Percentiles rank a stretch among this genome's conserved stretches.
These are phyloP conservation scores for Gari tellinella DNA, from an alignment of 2,888 invertebrate species.

Conservation along the genomic window DNA sequence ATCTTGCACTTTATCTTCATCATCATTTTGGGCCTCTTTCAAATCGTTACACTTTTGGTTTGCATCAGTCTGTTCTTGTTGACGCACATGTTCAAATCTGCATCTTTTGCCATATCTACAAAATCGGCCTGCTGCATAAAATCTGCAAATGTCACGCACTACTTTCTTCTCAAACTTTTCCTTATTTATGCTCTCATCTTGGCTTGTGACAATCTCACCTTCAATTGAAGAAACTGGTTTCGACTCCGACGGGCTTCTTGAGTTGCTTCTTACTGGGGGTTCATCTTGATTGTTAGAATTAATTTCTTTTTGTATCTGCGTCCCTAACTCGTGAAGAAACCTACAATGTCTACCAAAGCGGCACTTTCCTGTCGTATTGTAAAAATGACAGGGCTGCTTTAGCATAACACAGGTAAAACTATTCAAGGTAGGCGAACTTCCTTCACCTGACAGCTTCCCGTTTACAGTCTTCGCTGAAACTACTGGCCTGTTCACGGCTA, in stretches of 20 bases:
- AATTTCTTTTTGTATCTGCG: background rate
- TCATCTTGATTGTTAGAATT: constrained; percentile 10
- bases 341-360: constrained; percentile 70
- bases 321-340: constrained; percentile 54
- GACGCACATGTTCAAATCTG: constrained; percentile 56
- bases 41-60: constrained; percentile 4
- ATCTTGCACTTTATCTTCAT: constrained; percentile 39
- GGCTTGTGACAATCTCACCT: background rate
- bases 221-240: background rate
- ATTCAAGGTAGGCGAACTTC: too few relatives aligned
- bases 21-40: constrained; percentile 6
- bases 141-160: constrained; percentile 46
- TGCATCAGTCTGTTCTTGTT: background rate
- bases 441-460: too few relatives aligned
- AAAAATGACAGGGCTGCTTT: constrained; percentile 64
- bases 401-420: constrained; percentile 47
- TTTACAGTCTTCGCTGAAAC: too few relatives aligned
- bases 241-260: background rate
- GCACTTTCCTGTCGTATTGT: constrained; percentile 66
- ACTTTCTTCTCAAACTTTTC: constrained; percentile 1
- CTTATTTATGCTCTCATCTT: constrained; percentile 36
- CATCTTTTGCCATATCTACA: constrained; percentile 71
- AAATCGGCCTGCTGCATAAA: constrained; percentile 58
- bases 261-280: constrained; percentile 44
- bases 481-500: too few relatives aligned